Evolutionary conservation across 2,113 vertebrate genomes (phyloP).

Genomic region (Taurulus bubalis): DNA sequence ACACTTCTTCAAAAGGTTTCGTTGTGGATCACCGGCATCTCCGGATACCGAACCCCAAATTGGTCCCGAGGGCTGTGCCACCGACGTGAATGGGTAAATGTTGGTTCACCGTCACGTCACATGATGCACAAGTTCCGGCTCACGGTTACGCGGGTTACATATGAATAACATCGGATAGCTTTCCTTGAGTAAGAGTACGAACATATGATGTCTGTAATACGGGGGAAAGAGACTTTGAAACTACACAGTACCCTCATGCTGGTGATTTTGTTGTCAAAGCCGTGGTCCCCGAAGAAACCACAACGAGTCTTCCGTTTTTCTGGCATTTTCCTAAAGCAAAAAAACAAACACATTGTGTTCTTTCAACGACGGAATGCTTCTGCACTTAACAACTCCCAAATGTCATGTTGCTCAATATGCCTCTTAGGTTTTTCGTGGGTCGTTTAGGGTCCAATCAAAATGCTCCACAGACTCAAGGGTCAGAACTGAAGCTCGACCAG

Average conservation of each 20-base stretch:
- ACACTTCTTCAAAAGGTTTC: too few species aligned
- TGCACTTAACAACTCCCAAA: too few species aligned
- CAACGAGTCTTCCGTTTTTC: conserved; percentile 88
- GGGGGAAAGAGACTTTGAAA: background rate
- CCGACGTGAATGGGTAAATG: too few species aligned
- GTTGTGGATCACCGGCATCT: too few species aligned
- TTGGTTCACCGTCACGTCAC: too few species aligned
- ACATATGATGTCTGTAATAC: background rate
- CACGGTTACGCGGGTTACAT: too few species aligned
- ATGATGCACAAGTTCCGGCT: too few species aligned
- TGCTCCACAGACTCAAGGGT: background rate
- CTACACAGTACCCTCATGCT: conserved; percentile 92
- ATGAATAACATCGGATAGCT: too few species aligned
- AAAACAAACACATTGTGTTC: background rate
- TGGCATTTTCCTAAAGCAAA: conserved; percentile 86
- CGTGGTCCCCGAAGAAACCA: conserved; percentile 94
- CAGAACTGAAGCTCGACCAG: background rate
- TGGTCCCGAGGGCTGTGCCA: too few species aligned
- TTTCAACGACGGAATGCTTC: conserved; percentile 3
- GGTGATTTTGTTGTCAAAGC: conserved; percentile 97
- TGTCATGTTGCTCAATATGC: background rate
- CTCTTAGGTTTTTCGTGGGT: background rate
- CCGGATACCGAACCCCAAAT: too few species aligned
- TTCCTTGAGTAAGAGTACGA: background rate
- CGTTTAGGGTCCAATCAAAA: background rate